Evolutionary conservation across 1,140 invertebrate genomes (phyloP), one percentile per base, ranked within the genome.

Genomic region (Glomeris maerens): DNA sequence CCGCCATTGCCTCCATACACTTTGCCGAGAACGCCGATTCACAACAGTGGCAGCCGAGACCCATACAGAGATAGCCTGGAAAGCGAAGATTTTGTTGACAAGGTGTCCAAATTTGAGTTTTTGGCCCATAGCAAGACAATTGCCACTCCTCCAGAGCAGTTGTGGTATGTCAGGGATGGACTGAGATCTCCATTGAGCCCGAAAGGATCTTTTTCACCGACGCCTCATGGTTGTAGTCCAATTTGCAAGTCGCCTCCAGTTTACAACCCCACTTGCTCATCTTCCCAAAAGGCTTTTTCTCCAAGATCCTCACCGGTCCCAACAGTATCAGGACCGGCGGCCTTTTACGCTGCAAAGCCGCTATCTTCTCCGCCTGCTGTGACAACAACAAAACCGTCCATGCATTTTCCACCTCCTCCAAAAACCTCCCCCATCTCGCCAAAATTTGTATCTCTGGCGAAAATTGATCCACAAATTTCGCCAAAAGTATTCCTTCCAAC

Each of bases 71-170:
- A 60, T 50, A 55, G 53, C 27, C 27, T 58, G 17, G 61, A 62
- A 49, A 59, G 61, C 55, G 57, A 62, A 50, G 60, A 62, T 50
- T 61, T 62, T 54, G 60, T 62, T 25, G 61, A 59, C 31, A 62
- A 64, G 58, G 52, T 64, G 13, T 62, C 62, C n/a, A 55, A 59
- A 41, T 64, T 62, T 53, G 62, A 64, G 41, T 60, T 50, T 45
- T 48, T 64, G 27, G 50, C 60, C 4, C 53, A 60, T 48, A 58
- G 50, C 42, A 50, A 57, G 36, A 23, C 42, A n/a, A 20, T 38
- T 17, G 41, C 52, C n/a, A 42, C 45, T 20, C 31, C 53, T 31
- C 46, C 26, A 40, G 47, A 38, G 25, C 54, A 52, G 4, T 40
- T 46, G 5, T 57, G 55, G 31, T 56, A 56, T 46, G 54, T 57